Base-by-base conservation (phyloP, 2,797 vertebrate species). In the Smutsia gigantea region DNA sequence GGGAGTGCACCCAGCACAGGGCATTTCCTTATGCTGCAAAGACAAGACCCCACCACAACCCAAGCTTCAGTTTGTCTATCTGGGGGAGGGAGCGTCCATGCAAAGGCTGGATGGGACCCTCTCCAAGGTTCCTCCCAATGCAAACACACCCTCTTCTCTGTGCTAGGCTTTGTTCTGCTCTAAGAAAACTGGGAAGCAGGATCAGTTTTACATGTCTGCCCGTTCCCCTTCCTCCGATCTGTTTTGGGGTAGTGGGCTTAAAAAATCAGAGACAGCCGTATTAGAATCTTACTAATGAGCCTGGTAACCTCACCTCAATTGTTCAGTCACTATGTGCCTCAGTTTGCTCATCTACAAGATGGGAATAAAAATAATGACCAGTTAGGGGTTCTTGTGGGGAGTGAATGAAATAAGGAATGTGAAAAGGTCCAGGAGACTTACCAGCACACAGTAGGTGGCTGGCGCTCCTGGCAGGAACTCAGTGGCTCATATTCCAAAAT, bases 1-100 rank as follows among this genome's bases (percentile, higher is more conserved):
- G 3, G 4, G 4, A 55, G 12, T 15, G 7, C n/a, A 31, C 27
- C n/a, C 2, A 18, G 18, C 3, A 1, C 3, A 7, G n/a, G 3
- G 31, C 0, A 0, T 23, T 4, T 31, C 55, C 42, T 55, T 12
- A 66, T 0, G 1, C 21, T 15, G 10, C 34, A 57, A 19, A 42
- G 5, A 31, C 13, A 34, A 42, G 59, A 12, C 57, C 53, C n/a
- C 39, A 4, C 8, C 12, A 4, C 19, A 19, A 0, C 66, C 7
- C 4, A 5, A 42, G 23, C 27, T 81, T 57, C 29, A 0, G 49
- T 51, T 34, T 51, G 51, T 63, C 75, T 55, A 1, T 49, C 42
- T 42, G 27, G 4, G 59, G 69, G 66, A 39, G 4, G 75, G 49
- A 51, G 8, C 5, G n/a, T 15, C 15, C 11, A 8, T 3, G 4